Base-by-base conservation (phyloP, 2,888 invertebrate genomes). In the Blomia tropicalis region DNA sequence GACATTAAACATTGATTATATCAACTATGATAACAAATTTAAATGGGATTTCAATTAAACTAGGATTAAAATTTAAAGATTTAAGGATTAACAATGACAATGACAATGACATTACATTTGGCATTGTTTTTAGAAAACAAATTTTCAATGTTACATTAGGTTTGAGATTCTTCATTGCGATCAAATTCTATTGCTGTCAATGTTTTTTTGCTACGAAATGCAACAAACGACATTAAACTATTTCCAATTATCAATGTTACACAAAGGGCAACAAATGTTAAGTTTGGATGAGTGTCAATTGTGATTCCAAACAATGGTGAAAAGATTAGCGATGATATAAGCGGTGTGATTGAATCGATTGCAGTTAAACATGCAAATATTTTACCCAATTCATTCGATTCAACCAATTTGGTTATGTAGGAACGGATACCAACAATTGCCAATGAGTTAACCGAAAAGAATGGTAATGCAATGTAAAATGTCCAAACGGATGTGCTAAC, bases 371-470 rank as follows among this genome's bases (percentile, higher is more conserved):
- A 44, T 14, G 54, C 53, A 3, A 62, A 5, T 1, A 62, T 23
- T 30, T 31, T 41, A 1, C 62, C 62, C 1, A 62, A 43, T 41
- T 62, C 62, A 30, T 62, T 25, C 22, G 5, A 11, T 1, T 22
- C 61, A 30, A 61, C 53, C 17, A 61, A 25, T 19, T 54, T 62
- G n/a, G 56, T 54, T 41, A 62, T 22, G 29, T 61, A 53, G 1
- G 61, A 61, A 3, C 61, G 54, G 1, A 17, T 22, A 7, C 61
- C 61, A n/a, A 61, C 51, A 7, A 47, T 47, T 7, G 11, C 22
- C 22, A 47, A 27, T 47, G 51, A 47, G 22, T 47, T 47, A n/a
- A 47, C 7, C 23, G n/a, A 7, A 27, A 11, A 47, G 51, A 47
- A 47, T 22, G 51, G 51, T 27, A 19, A 7, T 27, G 27, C 51